Percentiles rank a stretch among this genome's conserved stretches.
Conservation (phyloP, 1,140 invertebrate species). For the Wasmannia auropunctata region DNA sequence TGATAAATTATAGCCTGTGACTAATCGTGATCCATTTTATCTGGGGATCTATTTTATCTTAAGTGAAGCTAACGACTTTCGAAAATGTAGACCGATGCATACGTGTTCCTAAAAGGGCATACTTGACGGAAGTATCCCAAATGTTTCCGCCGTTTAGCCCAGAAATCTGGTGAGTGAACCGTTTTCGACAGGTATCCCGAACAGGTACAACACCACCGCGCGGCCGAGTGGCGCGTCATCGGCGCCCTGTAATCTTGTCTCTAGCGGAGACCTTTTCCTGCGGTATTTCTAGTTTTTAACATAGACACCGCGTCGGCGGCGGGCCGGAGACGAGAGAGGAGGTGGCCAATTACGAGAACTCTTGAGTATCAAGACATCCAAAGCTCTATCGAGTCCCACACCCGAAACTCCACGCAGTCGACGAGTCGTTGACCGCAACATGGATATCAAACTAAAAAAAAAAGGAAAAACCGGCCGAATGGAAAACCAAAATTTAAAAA, state of each 20-base stretch:
- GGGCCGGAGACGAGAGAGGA: neutral
- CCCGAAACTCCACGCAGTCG: neutral
- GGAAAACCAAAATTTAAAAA: neutral
- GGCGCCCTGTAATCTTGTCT: constrained; percentile 70
- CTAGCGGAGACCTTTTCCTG: constrained; percentile 52
- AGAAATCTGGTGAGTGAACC: constrained; percentile 41
- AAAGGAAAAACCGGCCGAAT: neutral
- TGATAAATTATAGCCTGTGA: neutral
- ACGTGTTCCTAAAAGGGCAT: neutral
- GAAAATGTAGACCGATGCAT: neutral
- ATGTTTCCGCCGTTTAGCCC: constrained; percentile 31
- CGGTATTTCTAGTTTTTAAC: constrained; percentile 72
- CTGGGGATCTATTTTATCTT: no score
- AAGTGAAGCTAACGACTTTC: neutral
- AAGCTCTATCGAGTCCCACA: neutral
- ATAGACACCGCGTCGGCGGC: neutral
- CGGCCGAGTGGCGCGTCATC: neutral
- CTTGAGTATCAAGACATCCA: constrained; percentile 36
- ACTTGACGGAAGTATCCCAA: constrained; percentile 21
- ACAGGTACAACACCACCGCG: neutral
- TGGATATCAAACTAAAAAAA: neutral
- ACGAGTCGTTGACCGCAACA: neutral
- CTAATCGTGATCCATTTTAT: neutral
- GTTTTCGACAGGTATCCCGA: constrained; percentile 53
- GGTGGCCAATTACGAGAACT: constrained; percentile 58